phyloP scores from a whole-genome alignment of 2,113 vertebrate genomes.

The Podilymbus podiceps region DNA sequence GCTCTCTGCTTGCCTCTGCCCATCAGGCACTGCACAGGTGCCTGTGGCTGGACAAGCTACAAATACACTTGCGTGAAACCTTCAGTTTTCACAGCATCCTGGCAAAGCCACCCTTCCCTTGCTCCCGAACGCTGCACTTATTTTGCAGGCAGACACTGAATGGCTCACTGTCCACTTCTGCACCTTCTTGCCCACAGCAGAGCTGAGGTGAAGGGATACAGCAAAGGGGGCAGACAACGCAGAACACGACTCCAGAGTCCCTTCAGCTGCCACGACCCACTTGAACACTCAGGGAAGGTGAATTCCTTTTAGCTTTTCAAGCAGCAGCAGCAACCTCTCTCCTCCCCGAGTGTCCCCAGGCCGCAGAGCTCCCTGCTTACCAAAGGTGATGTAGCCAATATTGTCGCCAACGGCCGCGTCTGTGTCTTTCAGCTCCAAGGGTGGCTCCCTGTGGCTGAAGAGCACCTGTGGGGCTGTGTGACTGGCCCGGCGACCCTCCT shows the following conservation, averaged over 20 bases:
- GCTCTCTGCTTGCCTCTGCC: neutral
- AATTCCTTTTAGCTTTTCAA: neutral
- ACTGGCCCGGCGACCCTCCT: constrained; percentile 96
- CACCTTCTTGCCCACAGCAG: neutral
- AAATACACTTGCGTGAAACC: neutral
- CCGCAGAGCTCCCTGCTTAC: constrained; percentile 67
- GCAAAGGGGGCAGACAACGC: neutral
- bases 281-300: neutral
- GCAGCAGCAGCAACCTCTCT: neutral
- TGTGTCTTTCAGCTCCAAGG: constrained; percentile 96
- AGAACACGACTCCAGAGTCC: neutral
- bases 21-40: neutral
- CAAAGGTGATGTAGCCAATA: constrained; percentile 98
- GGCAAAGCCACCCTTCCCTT: neutral
- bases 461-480: constrained; percentile 98
- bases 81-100: neutral
- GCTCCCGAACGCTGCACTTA: neutral
- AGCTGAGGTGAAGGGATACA: neutral
- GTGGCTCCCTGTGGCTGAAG: constrained; percentile 97
- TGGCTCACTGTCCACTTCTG: neutral
- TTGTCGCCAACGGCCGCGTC: constrained; percentile 95
- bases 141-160: neutral
- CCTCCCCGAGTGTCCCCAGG: neutral
- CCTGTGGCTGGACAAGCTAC: neutral
- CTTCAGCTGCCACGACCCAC: neutral